Evolutionary conservation across 2,797 vertebrate genomes (phyloP).

Genomic region (Tangara arthus): DNA sequence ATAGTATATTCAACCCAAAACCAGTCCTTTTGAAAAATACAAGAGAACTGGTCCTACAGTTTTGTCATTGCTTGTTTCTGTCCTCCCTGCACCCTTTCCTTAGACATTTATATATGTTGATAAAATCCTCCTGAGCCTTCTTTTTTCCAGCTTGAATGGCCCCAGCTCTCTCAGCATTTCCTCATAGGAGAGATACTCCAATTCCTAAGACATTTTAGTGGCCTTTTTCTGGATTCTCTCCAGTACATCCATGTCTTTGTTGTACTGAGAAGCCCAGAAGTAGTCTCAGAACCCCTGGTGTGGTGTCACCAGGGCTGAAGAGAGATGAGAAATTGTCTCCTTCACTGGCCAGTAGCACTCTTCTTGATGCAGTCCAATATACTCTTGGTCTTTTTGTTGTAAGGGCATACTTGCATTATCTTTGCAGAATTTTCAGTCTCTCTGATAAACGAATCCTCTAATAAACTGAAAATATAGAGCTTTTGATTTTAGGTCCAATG

Average conservation of each 20-base stretch:
- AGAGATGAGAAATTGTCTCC: background rate
- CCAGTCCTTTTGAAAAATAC: background rate
- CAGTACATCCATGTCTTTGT: rapidly evolving
- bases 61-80: background rate
- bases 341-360: background rate
- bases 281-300: background rate
- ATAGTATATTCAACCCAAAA: background rate
- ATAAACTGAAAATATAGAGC: background rate
- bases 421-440: background rate
- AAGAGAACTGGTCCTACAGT: background rate
- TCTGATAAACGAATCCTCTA: background rate
- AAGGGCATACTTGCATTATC: background rate
- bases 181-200: background rate
- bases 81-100: background rate
- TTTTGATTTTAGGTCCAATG: background rate
- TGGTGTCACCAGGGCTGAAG: background rate
- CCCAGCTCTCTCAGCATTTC: background rate
- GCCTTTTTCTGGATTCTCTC: background rate
- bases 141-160: background rate
- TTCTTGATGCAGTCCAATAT: background rate
- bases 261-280: background rate
- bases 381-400: background rate
- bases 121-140: background rate
- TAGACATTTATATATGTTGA: background rate
- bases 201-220: background rate